These are phyloP conservation scores for Mormoops blainvillei DNA, from an alignment of 2,113 vertebrate genomes.

Conservation along the genomic window DNA sequence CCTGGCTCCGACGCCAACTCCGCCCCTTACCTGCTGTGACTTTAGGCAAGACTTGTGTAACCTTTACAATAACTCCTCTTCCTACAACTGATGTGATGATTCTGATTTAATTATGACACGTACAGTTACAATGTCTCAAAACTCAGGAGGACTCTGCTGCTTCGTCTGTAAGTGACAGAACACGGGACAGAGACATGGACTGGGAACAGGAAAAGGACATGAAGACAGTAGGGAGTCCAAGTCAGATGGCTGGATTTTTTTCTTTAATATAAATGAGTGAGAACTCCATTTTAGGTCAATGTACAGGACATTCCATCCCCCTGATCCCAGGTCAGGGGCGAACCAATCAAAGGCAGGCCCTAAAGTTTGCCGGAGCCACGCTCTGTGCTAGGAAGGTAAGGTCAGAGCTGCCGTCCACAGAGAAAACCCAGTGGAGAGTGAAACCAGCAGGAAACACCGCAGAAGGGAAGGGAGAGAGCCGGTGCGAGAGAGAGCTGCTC, in stretches of 20 bases:
- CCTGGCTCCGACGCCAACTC: background rate
- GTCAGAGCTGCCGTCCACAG: background rate
- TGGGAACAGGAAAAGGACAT: background rate
- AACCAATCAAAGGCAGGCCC: background rate
- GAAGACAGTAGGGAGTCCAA: background rate
- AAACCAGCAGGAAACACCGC: background rate
- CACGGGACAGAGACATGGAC: background rate
- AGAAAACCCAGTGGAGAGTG: background rate
- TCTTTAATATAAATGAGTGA: background rate
- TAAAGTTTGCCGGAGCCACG: background rate
- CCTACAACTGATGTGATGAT: background rate
- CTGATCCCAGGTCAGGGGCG: background rate
- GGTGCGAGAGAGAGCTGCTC: fast-evolving
- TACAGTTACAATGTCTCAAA: background rate
- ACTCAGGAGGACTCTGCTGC: background rate
- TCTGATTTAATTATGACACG: background rate
- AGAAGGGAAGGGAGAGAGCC: too few relatives aligned
- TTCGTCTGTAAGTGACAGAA: background rate
- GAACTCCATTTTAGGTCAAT: background rate
- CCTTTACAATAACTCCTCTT: background rate
- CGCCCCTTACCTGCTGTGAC: background rate
- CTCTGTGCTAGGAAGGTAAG: background rate
- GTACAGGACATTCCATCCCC: background rate
- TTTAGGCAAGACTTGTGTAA: background rate
- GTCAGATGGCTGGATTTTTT: background rate